Conservation (phyloP, 1,140 invertebrate species). For the Zaprionus davidi region DNA sequence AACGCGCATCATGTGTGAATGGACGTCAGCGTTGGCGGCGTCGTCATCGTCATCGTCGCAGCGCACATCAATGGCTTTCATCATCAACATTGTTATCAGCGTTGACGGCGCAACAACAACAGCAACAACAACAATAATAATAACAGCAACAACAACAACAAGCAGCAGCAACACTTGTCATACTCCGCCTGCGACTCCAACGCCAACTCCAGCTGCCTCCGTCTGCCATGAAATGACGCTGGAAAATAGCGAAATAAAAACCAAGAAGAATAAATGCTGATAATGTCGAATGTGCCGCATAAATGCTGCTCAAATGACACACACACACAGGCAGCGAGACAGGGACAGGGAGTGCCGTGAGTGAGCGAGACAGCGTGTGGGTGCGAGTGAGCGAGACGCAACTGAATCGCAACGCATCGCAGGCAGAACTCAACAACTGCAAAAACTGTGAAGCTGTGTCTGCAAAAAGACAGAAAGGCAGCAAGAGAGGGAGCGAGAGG, state of each 20-base stretch:
- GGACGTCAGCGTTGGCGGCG: constrained; percentile 1
- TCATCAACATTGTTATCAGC: constrained; percentile 80
- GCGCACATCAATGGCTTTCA: constrained; percentile 78
- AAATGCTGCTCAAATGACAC: constrained; percentile 60
- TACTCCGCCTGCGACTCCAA: neutral
- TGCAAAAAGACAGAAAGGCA: neutral
- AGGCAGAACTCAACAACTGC: neutral
- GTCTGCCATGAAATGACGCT: constrained; percentile 72
- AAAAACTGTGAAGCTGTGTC: neutral
- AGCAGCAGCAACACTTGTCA: constrained; percentile 43
- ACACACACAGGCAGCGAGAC: constrained; percentile 10
- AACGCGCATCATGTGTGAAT: constrained; percentile 13
- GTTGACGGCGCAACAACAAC: constrained; percentile 50
- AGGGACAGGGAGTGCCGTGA: neutral
- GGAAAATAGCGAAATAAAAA: constrained; percentile 78
- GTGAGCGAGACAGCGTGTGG: neutral
- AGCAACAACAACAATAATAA: constrained; percentile 47
- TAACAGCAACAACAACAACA: constrained; percentile 39
- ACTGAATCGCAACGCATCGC: constrained; percentile 7
- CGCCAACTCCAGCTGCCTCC: constrained; percentile 21
- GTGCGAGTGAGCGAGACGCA: constrained; percentile 1
- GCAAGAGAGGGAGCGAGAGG: neutral
- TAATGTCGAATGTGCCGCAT: constrained; percentile 66
- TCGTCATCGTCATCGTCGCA: constrained; percentile 46
- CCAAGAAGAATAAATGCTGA: constrained; percentile 65